Conservation (phyloP, 2,888 invertebrate genomes). For the Drosophila borealis region DNA sequence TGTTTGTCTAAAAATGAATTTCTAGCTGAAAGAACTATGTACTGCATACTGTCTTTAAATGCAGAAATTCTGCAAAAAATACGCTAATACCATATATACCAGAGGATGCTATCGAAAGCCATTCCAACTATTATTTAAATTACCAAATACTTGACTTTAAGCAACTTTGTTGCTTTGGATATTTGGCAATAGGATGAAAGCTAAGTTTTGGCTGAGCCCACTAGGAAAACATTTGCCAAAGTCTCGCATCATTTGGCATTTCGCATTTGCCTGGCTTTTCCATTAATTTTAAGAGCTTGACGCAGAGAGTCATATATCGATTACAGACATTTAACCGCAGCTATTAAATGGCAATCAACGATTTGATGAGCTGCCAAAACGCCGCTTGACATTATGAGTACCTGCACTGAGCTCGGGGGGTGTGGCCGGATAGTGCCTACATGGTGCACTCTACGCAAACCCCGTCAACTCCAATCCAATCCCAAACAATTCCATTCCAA, state of each 20-base stretch:
- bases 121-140: neutral
- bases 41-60: too few relatives aligned
- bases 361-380: conserved; percentile 74
- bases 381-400: conserved; percentile 54
- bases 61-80: neutral
- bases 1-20: neutral
- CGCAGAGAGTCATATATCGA: conserved; percentile 59
- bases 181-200: neutral
- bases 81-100: neutral
- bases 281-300: conserved; percentile 55
- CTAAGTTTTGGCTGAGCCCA: neutral
- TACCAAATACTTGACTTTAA: neutral
- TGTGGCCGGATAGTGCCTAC: conserved; percentile 8
- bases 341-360: conserved; percentile 71
- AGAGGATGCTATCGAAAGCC: too few relatives aligned
- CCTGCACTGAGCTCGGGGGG: conserved; percentile 7
- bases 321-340: conserved; percentile 56
- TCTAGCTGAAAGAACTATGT: neutral
- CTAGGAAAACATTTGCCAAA: conserved; percentile 4
- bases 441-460: conserved; percentile 1
- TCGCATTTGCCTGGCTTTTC: conserved; percentile 35
- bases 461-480: neutral
- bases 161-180: conserved; percentile 7
- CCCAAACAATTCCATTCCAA: conserved; percentile 33
- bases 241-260: conserved; percentile 45